Evolutionary conservation across 2,797 vertebrate genomes (phyloP).

Genomic region (Labroides dimidiatus): DNA sequence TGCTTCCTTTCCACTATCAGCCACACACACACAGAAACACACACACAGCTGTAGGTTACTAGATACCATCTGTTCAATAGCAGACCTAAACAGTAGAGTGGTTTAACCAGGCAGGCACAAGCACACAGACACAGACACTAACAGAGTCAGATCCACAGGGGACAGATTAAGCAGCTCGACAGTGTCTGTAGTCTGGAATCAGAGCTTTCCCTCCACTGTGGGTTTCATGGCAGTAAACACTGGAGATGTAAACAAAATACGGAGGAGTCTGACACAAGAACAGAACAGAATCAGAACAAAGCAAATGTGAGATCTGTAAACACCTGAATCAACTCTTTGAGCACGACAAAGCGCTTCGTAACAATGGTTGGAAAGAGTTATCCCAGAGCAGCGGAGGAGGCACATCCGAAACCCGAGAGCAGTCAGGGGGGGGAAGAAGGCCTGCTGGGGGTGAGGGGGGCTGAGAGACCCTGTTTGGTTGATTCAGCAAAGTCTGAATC

Average conservation of each 20-base stretch:
- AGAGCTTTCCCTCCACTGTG: constrained; percentile 46
- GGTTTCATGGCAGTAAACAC: constrained; percentile 36
- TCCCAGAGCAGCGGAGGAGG: constrained; percentile 1
- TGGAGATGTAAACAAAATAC: constrained; percentile 33
- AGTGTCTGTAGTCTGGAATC: constrained; percentile 50
- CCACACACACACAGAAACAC: neutral
- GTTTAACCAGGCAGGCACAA: constrained; percentile 70
- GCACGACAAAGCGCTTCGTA: neutral
- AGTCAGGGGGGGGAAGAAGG: neutral
- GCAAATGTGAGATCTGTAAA: constrained; percentile 16
- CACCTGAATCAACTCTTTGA: constrained; percentile 3
- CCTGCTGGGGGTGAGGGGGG: neutral
- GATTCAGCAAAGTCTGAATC: constrained; percentile 7
- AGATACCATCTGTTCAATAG: constrained; percentile 70
- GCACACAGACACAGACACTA: constrained; percentile 3
- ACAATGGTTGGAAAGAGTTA: neutral
- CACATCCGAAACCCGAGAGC: neutral
- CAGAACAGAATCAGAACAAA: constrained; percentile 7
- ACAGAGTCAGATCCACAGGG: constrained; percentile 19
- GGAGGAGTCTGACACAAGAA: constrained; percentile 12
- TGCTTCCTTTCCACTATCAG: constrained; percentile 3
- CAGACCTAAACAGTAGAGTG: constrained; percentile 67
- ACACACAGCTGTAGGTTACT: constrained; percentile 31
- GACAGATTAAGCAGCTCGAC: constrained; percentile 49
- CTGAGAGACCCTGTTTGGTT: neutral